Evolutionary conservation across 2,113 vertebrate species (phyloP).

Genomic region (Mola mola): DNA sequence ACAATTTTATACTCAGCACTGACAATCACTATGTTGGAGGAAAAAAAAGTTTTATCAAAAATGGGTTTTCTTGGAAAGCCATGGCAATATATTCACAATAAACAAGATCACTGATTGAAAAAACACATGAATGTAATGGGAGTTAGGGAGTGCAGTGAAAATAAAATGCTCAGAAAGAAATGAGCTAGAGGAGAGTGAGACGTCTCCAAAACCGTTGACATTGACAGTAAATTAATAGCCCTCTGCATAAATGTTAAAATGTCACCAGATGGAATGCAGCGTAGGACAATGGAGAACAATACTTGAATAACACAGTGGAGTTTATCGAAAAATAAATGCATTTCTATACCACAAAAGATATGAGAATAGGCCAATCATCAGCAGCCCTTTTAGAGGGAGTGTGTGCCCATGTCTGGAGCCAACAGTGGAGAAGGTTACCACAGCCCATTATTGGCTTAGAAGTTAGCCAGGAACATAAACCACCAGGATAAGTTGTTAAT

Average conservation of each 20-base stretch:
- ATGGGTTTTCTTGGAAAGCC: too few species aligned
- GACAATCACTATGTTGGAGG: too few species aligned
- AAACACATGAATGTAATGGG: background rate
- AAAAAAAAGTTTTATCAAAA: background rate
- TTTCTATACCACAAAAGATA: conserved; percentile 35
- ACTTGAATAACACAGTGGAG: conserved; percentile 35
- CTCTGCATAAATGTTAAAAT: conserved; percentile 38
- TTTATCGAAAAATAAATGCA: background rate
- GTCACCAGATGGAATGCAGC: conserved; percentile 49
- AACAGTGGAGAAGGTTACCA: conserved; percentile 22
- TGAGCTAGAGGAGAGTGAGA: conserved; percentile 8
- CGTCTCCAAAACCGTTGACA: conserved; percentile 28
- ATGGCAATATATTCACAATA: background rate
- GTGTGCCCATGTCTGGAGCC: conserved; percentile 21
- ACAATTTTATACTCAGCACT: too few species aligned
- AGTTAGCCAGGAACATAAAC: conserved; percentile 24
- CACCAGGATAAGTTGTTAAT: conserved; percentile 34
- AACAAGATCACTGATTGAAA: background rate
- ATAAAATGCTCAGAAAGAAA: background rate
- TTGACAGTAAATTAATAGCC: conserved; percentile 36
- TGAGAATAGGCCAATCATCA: conserved; percentile 32
- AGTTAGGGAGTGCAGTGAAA: background rate
- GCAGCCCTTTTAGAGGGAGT: conserved; percentile 13
- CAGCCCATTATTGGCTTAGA: conserved; percentile 28
- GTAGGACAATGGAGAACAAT: conserved; percentile 17